phyloP scores from a whole-genome alignment of 1,140 invertebrate species.

The Hestina assimilis region DNA sequence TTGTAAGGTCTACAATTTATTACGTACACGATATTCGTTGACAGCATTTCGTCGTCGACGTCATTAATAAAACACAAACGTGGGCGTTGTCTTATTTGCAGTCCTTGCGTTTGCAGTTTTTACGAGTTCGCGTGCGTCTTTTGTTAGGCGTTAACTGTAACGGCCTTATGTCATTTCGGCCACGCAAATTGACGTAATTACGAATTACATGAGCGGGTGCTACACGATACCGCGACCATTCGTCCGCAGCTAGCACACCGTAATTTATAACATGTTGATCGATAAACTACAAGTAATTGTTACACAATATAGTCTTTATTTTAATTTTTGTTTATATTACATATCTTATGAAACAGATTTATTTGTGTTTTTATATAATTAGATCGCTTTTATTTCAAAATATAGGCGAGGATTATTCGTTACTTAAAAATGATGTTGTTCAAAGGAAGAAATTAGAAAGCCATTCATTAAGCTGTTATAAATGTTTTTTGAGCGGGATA shows the following conservation, averaged over 20 bases:
- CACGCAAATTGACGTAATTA: conserved; percentile 70
- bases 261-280: conserved; percentile 44
- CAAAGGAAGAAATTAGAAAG: too few relatives aligned
- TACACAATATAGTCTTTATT: conserved; percentile 21
- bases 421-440: too few relatives aligned
- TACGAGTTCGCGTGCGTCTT: conserved; percentile 35
- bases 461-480: too few relatives aligned
- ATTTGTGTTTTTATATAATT: neutral
- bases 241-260: conserved; percentile 41
- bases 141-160: conserved; percentile 50
- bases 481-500: too few relatives aligned
- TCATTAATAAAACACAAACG: conserved; percentile 14
- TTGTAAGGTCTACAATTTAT: conserved; percentile 2
- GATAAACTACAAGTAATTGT: conserved; percentile 28
- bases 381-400: too few relatives aligned
- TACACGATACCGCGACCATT: conserved; percentile 37
- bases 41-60: conserved; percentile 2
- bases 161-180: conserved; percentile 65
- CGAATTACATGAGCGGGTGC: conserved; percentile 51
- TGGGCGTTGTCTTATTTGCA: conserved; percentile 18
- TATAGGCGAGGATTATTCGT: too few relatives aligned
- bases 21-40: conserved; percentile 1
- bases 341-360: neutral
- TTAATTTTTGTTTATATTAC: conserved; percentile 5
- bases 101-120: too few relatives aligned